These are phyloP conservation scores for Eupithecia centaureata DNA, from an alignment of 2,888 invertebrate species.

Conservation along the genomic window DNA sequence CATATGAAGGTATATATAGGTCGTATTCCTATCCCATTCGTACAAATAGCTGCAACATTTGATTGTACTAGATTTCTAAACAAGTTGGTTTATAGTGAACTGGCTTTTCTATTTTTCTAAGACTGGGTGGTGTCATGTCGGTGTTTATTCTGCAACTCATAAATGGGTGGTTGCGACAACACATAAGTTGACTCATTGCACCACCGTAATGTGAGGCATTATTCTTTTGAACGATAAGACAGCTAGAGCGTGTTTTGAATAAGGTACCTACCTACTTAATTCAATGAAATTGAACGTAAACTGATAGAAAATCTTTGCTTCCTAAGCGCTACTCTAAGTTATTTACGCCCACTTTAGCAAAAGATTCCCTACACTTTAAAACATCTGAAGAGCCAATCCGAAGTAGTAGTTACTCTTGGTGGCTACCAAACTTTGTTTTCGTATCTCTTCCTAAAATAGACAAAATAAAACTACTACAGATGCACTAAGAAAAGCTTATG, in stretches of 20 bases:
- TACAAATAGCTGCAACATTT: no score
- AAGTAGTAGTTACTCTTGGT: no score
- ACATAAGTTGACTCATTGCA: conserved; percentile 38
- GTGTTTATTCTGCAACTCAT: conserved; percentile 40
- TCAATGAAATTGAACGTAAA: no score
- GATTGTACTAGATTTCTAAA: neutral
- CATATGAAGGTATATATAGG: no score
- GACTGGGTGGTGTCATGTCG: conserved; percentile 4
- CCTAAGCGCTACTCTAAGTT: neutral
- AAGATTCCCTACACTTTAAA: conserved; percentile 6
- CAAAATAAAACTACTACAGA: no score
- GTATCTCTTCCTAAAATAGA: no score
- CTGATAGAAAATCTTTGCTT: no score
- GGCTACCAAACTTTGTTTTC: no score
- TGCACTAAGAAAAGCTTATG: no score
- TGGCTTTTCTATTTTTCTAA: conserved; percentile 13
- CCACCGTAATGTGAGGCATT: conserved; percentile 11
- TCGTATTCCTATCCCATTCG: no score
- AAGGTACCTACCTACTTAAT: no score
- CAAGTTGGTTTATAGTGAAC: neutral
- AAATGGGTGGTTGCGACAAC: conserved; percentile 43
- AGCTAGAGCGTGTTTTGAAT: neutral
- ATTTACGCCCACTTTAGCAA: neutral
- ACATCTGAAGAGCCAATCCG: conserved; percentile 11
- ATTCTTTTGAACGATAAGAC: neutral